Evolutionary conservation across 2,797 vertebrate genomes (phyloP), one percentile per base, ranked within the genome.

Genomic region (Microcaecilia unicolor): DNA sequence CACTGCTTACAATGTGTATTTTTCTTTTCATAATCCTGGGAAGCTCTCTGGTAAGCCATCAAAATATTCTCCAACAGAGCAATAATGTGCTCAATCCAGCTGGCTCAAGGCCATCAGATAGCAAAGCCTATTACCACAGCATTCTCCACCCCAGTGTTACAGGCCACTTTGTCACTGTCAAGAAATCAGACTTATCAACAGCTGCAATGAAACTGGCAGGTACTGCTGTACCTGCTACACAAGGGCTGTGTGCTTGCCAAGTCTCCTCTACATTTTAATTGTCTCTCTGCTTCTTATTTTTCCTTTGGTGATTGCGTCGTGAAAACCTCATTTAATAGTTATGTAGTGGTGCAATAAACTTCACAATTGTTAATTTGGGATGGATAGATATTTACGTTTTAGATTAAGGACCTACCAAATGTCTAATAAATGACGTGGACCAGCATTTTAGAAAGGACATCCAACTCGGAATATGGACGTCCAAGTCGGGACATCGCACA

Each of bases 71-170:
- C 34, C 10, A 8, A 17, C 4, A n/a, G 14, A 0, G 7, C 28
- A 12, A 5, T 19, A 15, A 18, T 1, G 2, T 1, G 3, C 15
- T 2, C 0, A 0, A 22, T 34, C 34, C 29, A 1, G 18, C 54
- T 61, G 57, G 44, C 34, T 23, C 3, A 1, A 12, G 28, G 40
- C 41, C 49, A 9, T 18, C 24, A 20, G 27, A 9, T 22, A 31
- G 28, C 50, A 29, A 35, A 61, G 17, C 18, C 30, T 54, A 16
- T 55, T 39, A 15, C 26, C 32, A 14, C 17, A 7, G 10, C 28
- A 5, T 15, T 41, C 33, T 42, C 3, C 10, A 2, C 31, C 21
- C 18, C 1, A 0, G 6, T 35, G 18, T 3, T 18, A 18, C 22
- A 37, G 11, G 0, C 1, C 4, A 4, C 28, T 46, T 50, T 58